Conservation (phyloP, 2,888 invertebrate species). For the Limulus polyphemus region DNA sequence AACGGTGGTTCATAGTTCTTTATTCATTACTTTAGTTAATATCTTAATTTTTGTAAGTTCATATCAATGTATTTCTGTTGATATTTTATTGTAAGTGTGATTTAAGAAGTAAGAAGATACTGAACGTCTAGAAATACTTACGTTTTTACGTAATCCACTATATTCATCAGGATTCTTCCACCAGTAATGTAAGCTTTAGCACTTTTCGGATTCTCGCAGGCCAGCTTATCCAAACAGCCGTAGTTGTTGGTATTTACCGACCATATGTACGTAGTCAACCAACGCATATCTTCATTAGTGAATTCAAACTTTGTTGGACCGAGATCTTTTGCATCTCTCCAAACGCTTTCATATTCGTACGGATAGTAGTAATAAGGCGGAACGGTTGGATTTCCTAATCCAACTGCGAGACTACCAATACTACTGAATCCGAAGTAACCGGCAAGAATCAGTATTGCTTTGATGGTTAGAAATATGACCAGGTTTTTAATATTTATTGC, state of each 20-base stretch:
- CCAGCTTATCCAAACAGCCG: conserved; percentile 4
- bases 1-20: too few relatives aligned
- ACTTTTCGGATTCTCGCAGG: conserved; percentile 5
- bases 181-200: conserved; percentile 1
- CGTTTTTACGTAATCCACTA: not conserved
- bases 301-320: not conserved
- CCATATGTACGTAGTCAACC: conserved; percentile 6
- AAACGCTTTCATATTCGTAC: not conserved
- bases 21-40: too few relatives aligned
- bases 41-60: too few relatives aligned
- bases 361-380: too few relatives aligned
- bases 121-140: too few relatives aligned
- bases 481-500: conserved; percentile 5
- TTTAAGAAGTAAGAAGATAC: too few relatives aligned
- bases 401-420: too few relatives aligned
- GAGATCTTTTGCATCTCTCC: not conserved
- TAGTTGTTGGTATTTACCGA: conserved; percentile 4
- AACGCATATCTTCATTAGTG: conserved; percentile 5
- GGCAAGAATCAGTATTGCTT: conserved; percentile 2
- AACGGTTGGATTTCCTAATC: too few relatives aligned
- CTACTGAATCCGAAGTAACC: conserved; percentile 1
- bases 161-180: conserved; percentile 2
- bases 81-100: too few relatives aligned
- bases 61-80: too few relatives aligned
- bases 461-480: conserved; percentile 1